Evolutionary conservation across 2,113 vertebrate genomes (phyloP).

Genomic region (Romanogobio albipinnatus): DNA sequence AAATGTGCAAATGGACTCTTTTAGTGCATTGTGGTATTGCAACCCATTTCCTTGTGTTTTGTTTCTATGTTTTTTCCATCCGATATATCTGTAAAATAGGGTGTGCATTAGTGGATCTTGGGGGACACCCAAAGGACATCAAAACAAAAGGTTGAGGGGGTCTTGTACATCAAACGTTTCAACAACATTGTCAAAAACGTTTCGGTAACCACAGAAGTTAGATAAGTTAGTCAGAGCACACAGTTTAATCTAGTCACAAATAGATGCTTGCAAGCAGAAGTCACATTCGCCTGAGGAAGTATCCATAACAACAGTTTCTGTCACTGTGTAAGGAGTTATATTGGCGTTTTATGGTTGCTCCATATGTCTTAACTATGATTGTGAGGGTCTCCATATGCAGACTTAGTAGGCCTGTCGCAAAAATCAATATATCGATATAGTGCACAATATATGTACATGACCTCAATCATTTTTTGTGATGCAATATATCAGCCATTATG

Average conservation of each 20-base stretch:
- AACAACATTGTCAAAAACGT: background rate
- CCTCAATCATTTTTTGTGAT: no score
- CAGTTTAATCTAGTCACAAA: background rate
- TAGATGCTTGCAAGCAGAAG: background rate
- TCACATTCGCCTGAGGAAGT: background rate
- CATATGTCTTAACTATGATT: background rate
- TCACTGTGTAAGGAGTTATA: background rate
- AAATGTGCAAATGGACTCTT: no score
- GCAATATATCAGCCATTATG: no score
- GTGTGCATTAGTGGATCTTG: no score
- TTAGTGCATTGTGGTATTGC: no score
- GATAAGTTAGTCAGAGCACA: conserved; percentile 1
- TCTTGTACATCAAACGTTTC: background rate
- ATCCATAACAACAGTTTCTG: conserved; percentile 27
- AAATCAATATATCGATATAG: no score
- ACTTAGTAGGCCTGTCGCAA: no score
- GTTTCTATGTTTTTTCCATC: no score
- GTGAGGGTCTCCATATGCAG: background rate
- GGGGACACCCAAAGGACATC: background rate
- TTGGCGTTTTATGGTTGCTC: background rate
- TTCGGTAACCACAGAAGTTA: background rate
- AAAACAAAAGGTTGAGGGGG: background rate
- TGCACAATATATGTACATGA: no score
- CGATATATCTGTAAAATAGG: no score
- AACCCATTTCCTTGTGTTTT: no score